A percentile compares a stretch with the other conserved stretches of the same genome.
phyloP scores from a whole-genome alignment of 2,113 vertebrate species.

The Tupaia tana region DNA sequence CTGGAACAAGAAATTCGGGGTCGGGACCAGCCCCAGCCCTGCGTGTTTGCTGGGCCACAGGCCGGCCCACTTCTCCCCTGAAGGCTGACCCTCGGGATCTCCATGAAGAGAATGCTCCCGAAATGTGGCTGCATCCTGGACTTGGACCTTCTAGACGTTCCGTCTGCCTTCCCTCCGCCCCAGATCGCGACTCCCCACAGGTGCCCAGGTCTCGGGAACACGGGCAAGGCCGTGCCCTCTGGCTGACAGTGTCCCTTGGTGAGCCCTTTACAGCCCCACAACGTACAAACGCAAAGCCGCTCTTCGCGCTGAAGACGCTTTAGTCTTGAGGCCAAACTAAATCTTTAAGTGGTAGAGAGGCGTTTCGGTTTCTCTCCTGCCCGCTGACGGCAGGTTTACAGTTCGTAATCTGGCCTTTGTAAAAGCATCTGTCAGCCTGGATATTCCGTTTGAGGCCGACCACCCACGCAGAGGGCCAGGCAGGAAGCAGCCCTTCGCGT shows the following conservation, averaged over 20 bases:
- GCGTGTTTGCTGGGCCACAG: slow-evolving; percentile 60
- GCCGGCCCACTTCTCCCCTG: slow-evolving; percentile 68
- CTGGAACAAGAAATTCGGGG: neutral
- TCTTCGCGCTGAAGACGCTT: slow-evolving; percentile 78
- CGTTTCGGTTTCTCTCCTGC: slow-evolving; percentile 86
- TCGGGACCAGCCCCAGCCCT: slow-evolving; percentile 25
- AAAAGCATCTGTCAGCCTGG: slow-evolving; percentile 95
- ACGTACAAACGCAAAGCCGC: slow-evolving; percentile 82
- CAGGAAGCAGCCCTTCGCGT: slow-evolving; percentile 89
- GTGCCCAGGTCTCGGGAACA: slow-evolving; percentile 81
- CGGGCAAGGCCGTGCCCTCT: slow-evolving; percentile 82
- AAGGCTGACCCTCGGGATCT: slow-evolving; percentile 74
- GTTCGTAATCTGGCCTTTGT: slow-evolving; percentile 95
- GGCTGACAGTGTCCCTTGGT: slow-evolving; percentile 82
- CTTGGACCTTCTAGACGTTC: slow-evolving; percentile 68
- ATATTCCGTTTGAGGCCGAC: slow-evolving; percentile 92
- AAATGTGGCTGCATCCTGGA: slow-evolving; percentile 59
- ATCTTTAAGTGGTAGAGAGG: slow-evolving; percentile 87
- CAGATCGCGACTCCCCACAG: slow-evolving; percentile 78
- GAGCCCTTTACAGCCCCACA: slow-evolving; percentile 81
- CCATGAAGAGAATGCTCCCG: slow-evolving; percentile 47
- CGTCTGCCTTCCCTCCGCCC: slow-evolving; percentile 52
- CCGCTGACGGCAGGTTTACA: slow-evolving; percentile 95
- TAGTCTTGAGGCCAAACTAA: slow-evolving; percentile 83
- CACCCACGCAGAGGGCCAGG: slow-evolving; percentile 92